These are phyloP conservation scores for Campylorhamphus procurvoides DNA, from an alignment of 2,113 vertebrate species.

Conservation along the genomic window DNA sequence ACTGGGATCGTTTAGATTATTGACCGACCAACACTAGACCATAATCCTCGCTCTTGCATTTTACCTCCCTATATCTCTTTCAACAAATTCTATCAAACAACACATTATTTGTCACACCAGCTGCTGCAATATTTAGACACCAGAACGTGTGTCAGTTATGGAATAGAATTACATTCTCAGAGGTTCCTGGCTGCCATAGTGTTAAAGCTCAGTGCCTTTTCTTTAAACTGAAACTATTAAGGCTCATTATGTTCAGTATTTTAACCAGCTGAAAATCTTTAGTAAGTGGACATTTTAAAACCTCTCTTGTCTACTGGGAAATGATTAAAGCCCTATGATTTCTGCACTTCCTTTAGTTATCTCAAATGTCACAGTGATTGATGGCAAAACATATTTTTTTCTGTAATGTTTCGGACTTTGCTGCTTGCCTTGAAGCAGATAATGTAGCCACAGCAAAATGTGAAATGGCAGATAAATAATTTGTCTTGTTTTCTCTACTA, in stretches of 20 bases:
- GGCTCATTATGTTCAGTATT: neutral
- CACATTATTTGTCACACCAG: neutral
- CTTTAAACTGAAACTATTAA: neutral
- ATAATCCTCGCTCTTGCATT: neutral
- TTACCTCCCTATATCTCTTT: neutral
- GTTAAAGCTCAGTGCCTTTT: neutral
- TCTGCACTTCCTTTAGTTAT: conserved; percentile 44
- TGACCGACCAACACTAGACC: too few species aligned
- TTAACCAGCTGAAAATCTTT: neutral
- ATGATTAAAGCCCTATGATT: conserved; percentile 44
- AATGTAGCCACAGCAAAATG: conserved; percentile 40
- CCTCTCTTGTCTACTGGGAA: neutral
- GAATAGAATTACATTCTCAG: neutral
- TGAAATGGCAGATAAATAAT: conserved; percentile 49
- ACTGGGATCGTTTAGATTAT: too few species aligned
- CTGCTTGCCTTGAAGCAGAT: conserved; percentile 22
- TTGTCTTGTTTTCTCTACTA: conserved; percentile 30
- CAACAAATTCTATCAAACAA: neutral
- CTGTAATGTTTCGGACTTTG: conserved; percentile 1
- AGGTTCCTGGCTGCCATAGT: neutral
- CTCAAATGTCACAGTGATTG: conserved; percentile 51
- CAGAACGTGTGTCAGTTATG: neutral
- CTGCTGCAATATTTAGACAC: neutral
- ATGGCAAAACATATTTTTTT: conserved; percentile 42
- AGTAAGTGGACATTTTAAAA: conserved; percentile 15